These are phyloP conservation scores for Bugula neritina DNA, from an alignment of 2,888 invertebrate genomes.

Conservation along the genomic window DNA sequence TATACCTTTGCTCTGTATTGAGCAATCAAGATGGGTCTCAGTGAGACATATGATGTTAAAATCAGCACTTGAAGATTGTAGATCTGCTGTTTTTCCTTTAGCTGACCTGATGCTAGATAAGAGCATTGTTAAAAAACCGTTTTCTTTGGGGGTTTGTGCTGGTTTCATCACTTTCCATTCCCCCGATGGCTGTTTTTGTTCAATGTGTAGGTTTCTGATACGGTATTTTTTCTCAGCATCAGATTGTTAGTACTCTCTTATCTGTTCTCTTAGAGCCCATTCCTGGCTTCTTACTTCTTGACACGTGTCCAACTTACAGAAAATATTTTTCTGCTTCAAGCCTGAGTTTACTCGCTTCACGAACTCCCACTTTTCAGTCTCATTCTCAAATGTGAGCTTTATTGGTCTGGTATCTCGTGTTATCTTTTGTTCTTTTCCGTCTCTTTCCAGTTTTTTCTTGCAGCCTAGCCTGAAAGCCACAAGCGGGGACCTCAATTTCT, in stretches of 20 bases:
- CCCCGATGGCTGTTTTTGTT: constrained; percentile 1
- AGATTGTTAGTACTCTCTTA: too few relatives aligned
- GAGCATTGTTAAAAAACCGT: background rate
- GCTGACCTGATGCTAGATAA: background rate
- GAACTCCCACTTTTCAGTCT: background rate
- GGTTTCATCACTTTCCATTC: background rate
- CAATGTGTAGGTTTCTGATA: background rate
- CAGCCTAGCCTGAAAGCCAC: too few relatives aligned
- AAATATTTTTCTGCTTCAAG: background rate
- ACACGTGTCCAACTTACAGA: background rate
- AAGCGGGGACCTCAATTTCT: too few relatives aligned
- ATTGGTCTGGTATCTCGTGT: background rate
- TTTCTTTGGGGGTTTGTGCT: background rate
- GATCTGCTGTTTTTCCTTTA: constrained; percentile 7
- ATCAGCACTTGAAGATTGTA: background rate
- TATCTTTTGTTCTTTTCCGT: too few relatives aligned
- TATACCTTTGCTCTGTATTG: constrained; percentile 11
- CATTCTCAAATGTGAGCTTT: background rate
- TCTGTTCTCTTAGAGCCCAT: background rate
- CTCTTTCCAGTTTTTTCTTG: too few relatives aligned
- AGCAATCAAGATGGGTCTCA: constrained; percentile 9
- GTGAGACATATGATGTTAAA: constrained; percentile 17
- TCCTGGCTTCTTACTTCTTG: background rate
- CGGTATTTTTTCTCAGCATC: background rate
- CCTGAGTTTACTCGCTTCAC: background rate